Percentiles rank a stretch among this genome's conserved stretches.
Evolutionary conservation across 2,888 invertebrate genomes (phyloP).

Genomic region (Epistrophella euchroma): DNA sequence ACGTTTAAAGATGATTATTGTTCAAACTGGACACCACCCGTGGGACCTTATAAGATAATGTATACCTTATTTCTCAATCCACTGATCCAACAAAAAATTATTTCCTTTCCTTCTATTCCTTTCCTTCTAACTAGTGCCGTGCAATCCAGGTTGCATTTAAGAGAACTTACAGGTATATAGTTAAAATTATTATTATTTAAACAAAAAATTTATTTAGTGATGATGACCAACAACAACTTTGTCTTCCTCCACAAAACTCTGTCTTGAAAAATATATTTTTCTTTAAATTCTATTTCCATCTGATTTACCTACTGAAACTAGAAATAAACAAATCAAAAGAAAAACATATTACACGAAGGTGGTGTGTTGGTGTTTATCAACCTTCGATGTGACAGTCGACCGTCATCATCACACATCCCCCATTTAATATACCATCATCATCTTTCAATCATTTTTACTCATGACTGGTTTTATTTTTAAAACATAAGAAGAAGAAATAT

Average conservation of each 20-base stretch:
- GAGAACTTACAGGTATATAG: no score
- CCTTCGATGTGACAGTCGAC: constrained; percentile 64
- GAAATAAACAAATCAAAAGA: background rate
- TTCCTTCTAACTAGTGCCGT: no score
- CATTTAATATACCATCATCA: constrained; percentile 58
- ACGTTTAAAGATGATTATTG: no score
- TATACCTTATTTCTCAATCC: no score
- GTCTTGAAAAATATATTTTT: constrained; percentile 43
- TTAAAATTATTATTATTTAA: no score
- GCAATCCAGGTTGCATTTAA: no score
- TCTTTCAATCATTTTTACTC: constrained; percentile 41
- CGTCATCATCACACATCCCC: constrained; percentile 61
- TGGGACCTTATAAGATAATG: no score
- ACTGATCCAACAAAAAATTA: no score
- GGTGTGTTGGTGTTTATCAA: constrained; percentile 60
- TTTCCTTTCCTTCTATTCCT: no score
- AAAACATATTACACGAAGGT: constrained; percentile 6
- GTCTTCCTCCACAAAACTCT: background rate
- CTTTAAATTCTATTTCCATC: constrained; percentile 32
- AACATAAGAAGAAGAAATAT: constrained; percentile 3
- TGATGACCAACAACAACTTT: background rate
- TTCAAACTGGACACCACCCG: no score
- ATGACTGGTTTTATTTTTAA: constrained; percentile 34
- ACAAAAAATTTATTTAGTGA: no score
- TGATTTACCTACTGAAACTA: constrained; percentile 27